Evolutionary conservation across 1,140 invertebrate genomes (phyloP).

Genomic region (Bombyx mandarina): DNA sequence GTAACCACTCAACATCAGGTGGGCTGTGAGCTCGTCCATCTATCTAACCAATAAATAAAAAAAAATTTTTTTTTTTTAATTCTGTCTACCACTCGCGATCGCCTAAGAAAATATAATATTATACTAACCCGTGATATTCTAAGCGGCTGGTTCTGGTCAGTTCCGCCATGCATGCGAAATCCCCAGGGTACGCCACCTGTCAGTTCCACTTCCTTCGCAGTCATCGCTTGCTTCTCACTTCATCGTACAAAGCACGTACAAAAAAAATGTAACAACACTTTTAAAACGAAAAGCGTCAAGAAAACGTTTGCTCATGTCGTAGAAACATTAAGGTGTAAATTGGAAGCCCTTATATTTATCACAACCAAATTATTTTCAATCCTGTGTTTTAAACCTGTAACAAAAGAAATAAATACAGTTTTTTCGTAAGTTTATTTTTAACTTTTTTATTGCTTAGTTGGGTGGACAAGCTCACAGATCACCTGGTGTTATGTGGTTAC

Average conservation of each 20-base stretch:
- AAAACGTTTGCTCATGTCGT: too few relatives aligned
- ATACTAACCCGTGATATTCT: constrained; percentile 82
- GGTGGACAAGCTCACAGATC: too few relatives aligned
- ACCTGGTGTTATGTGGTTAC: too few relatives aligned
- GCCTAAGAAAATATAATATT: background rate
- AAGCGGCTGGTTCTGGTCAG: constrained; percentile 80
- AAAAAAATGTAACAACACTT: constrained; percentile 9
- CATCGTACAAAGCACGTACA: constrained; percentile 19
- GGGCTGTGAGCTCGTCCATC: too few relatives aligned
- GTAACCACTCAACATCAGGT: too few relatives aligned
- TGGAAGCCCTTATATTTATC: constrained; percentile 33
- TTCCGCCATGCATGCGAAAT: constrained; percentile 88
- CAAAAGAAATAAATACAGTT: constrained; percentile 10
- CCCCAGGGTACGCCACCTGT: constrained; percentile 90
- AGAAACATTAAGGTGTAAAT: constrained; percentile 25
- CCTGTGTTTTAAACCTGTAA: constrained; percentile 21
- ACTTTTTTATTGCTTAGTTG: too few relatives aligned
- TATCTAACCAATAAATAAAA: too few relatives aligned
- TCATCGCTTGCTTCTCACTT: constrained; percentile 69
- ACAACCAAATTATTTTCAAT: constrained; percentile 23
- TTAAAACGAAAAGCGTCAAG: too few relatives aligned
- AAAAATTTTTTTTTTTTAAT: background rate
- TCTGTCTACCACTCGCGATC: background rate
- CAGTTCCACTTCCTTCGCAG: constrained; percentile 78
- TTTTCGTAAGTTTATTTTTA: too few relatives aligned